Conservation (phyloP, 1,140 invertebrate species). For the Drosophila serrata region DNA sequence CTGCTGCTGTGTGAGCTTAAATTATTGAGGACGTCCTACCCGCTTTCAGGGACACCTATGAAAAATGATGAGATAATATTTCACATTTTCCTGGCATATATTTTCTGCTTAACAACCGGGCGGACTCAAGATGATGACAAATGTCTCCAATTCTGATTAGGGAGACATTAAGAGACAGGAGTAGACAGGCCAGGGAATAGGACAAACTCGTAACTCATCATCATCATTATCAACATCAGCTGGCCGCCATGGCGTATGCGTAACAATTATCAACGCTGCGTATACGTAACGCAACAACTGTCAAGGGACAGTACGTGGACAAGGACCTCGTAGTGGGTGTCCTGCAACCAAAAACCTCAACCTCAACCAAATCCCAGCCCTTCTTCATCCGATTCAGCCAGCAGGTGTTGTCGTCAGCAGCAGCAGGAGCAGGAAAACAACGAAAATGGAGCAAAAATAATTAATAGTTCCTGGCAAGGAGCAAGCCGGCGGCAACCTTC, state of each 20-base stretch:
- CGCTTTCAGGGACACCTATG: constrained; percentile 35
- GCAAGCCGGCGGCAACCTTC: constrained; percentile 17
- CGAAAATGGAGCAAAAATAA: constrained; percentile 70
- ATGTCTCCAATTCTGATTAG: constrained; percentile 44
- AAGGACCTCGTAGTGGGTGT: constrained; percentile 3
- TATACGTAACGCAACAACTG: constrained; percentile 65
- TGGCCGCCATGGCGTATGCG: constrained; percentile 61
- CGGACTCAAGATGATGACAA: constrained; percentile 38
- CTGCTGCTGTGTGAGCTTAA: constrained; percentile 56
- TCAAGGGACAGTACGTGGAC: constrained; percentile 27
- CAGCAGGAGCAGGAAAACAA: constrained; percentile 8
- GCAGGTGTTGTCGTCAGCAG: constrained; percentile 29
- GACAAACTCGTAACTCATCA: constrained; percentile 34
- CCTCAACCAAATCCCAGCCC: neutral
- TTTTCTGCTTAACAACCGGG: constrained; percentile 38
- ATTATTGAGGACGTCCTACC: constrained; percentile 55
- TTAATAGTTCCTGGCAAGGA: constrained; percentile 66
- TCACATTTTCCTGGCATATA: constrained; percentile 51
- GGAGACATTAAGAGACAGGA: constrained; percentile 13
- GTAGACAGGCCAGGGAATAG: constrained; percentile 1
- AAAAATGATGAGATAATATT: constrained; percentile 66
- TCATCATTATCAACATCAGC: constrained; percentile 38
- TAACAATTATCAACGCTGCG: constrained; percentile 51
- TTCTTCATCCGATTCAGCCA: constrained; percentile 17
- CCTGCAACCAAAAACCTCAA: constrained; percentile 4